Evolutionary conservation across 2,888 invertebrate species (phyloP).

Genomic region (Melitaea athalia): DNA sequence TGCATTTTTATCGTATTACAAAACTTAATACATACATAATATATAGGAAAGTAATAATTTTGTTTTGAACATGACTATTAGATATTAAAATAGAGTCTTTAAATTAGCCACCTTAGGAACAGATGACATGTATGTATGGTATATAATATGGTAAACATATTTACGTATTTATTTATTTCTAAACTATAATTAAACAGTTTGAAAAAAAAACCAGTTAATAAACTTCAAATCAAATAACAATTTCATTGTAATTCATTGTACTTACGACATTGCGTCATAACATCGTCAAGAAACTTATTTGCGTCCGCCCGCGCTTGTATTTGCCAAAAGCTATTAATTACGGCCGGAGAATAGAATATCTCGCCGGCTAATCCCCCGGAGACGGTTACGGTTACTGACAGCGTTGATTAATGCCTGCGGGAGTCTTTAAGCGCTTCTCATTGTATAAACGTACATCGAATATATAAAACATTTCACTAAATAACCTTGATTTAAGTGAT

Average conservation of each 20-base stretch:
- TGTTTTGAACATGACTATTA: no score
- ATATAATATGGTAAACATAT: no score
- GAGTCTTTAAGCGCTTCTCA: conserved; percentile 69
- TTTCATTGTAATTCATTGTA: conserved; percentile 17
- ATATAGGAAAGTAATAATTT: no score
- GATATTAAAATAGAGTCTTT: no score
- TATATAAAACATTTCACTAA: conserved; percentile 57
- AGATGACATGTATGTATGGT: no score
- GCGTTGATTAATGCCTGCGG: conserved; percentile 77
- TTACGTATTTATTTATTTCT: no score
- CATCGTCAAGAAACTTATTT: conserved; percentile 68
- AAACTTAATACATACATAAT: no score
- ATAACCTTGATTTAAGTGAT: conserved; percentile 71
- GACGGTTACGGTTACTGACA: conserved; percentile 78
- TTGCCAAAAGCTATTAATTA: conserved; percentile 82
- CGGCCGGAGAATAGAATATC: conserved; percentile 77
- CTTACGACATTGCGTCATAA: conserved; percentile 38
- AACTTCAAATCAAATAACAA: conserved; percentile 12
- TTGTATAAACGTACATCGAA: conserved; percentile 51
- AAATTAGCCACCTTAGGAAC: no score
- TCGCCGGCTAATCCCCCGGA: conserved; percentile 76
- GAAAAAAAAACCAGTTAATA: background rate
- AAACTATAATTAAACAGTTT: background rate
- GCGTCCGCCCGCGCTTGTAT: conserved; percentile 61
- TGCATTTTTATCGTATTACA: no score